phyloP scores from a whole-genome alignment of 2,797 vertebrate species.

The Perdix hodgsoniae region DNA sequence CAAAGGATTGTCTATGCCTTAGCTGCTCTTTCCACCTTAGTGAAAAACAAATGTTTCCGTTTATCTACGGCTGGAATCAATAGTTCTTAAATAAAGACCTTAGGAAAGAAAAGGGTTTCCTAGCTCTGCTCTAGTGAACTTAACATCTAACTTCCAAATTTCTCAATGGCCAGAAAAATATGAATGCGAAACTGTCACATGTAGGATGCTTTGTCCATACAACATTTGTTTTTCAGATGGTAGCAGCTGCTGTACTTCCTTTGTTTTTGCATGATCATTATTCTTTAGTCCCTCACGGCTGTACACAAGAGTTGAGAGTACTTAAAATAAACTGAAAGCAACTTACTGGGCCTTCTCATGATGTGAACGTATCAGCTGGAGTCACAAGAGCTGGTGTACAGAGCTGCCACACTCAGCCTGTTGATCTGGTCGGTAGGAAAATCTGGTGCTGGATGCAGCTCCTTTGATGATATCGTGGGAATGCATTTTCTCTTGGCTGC shows the following conservation, averaged over 20 bases:
- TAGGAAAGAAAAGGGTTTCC: neutral
- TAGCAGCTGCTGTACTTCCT: constrained; percentile 7
- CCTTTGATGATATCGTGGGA: neutral
- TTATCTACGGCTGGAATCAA: neutral
- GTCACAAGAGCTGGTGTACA: rapidly evolving
- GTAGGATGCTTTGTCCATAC: neutral
- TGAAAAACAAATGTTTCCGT: neutral
- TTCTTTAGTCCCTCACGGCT: neutral
- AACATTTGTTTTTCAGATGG: constrained; percentile 17
- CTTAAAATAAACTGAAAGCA: neutral
- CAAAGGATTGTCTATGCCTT: neutral
- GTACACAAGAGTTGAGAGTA: neutral
- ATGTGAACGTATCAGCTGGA: neutral
- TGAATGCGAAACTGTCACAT: rapidly evolving
- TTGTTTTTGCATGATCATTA: neutral
- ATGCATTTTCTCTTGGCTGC: neutral
- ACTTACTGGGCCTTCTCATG: neutral
- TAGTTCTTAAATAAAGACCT: neutral
- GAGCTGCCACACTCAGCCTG: neutral
- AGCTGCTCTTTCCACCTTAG: neutral
- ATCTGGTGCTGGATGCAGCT: neutral
- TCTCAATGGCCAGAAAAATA: neutral
- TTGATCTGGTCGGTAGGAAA: neutral
- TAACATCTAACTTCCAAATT: neutral
- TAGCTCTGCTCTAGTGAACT: neutral